Evolutionary conservation across 1,140 invertebrate genomes (phyloP).

Genomic region (Atta colombica): DNA sequence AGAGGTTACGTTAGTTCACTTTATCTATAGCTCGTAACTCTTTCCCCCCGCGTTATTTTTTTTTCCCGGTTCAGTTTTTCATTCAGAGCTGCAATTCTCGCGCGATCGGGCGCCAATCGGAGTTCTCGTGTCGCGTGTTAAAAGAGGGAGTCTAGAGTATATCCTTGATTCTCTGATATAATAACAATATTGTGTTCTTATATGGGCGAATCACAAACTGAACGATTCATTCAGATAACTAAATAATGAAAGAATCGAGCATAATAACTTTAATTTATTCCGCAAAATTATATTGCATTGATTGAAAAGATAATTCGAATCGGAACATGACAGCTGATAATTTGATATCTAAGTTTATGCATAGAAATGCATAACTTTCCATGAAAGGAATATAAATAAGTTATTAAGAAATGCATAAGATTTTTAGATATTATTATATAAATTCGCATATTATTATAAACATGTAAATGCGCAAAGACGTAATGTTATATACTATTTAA

Average conservation of each 20-base stretch:
- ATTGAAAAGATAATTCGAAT: background rate
- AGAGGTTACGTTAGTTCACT: conserved; percentile 69
- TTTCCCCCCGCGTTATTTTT: conserved; percentile 55
- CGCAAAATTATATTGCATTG: background rate
- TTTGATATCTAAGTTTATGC: background rate
- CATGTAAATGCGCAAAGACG: background rate
- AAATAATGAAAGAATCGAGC: background rate
- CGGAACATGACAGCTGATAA: background rate
- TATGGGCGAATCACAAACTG: background rate
- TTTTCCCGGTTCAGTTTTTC: conserved; percentile 34
- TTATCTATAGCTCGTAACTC: conserved; percentile 58
- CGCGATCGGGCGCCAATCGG: conserved; percentile 30
- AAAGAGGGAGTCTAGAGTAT: background rate
- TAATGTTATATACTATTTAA: background rate
- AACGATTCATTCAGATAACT: conserved; percentile 6
- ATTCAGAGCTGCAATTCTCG: conserved; percentile 37
- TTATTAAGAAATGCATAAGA: background rate
- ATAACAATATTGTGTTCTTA: background rate
- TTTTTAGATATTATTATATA: background rate
- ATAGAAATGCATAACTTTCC: background rate
- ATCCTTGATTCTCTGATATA: conserved; percentile 45
- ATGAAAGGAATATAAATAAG: background rate
- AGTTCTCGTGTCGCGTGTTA: conserved; percentile 8
- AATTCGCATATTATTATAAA: background rate
- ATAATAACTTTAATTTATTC: background rate